A percentile compares a stretch with the other conserved stretches of the same genome.
These are phyloP conservation scores for Rattus norvegicus DNA, from an alignment of 2,113 vertebrate genomes.

Conservation along the genomic window GRCr8 NC_086019.1:5538501-5539000, in stretches of 20 bases:
- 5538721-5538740: neutral
- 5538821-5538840: neutral
- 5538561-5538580: slow-evolving; percentile 9
- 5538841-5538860: neutral
- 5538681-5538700: neutral
- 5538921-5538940: neutral
- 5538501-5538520: neutral
- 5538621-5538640: neutral
- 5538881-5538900: neutral
- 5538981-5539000: neutral
- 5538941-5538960: neutral
- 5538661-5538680: neutral
- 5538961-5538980: neutral
- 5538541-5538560: neutral
- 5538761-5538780: no score
- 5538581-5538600: neutral
- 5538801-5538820: neutral
- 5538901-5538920: neutral
- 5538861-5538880: neutral
- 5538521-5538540: neutral
- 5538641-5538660: neutral
- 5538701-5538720: neutral
- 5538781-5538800: neutral
- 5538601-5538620: neutral
- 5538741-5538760: no score